Conservation (phyloP, 2,888 invertebrate species). For the Aleiodes leptofemur region DNA sequence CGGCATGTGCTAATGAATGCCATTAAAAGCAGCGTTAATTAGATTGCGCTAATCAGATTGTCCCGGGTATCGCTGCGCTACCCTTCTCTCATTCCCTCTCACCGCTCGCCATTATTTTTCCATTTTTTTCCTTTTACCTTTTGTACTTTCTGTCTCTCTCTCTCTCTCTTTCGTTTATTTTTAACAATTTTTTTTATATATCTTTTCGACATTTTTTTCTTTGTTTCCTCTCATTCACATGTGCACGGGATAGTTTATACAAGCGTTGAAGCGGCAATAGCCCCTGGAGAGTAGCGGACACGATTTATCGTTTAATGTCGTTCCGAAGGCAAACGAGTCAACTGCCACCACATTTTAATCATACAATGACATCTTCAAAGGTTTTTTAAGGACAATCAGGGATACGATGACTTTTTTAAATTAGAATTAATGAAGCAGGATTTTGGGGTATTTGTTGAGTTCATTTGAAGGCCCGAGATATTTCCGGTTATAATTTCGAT, state of each 20-base stretch:
- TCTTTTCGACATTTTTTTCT: slow-evolving; percentile 44
- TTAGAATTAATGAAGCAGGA: slow-evolving; percentile 12
- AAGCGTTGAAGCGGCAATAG: slow-evolving; percentile 36
- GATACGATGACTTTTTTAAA: background rate
- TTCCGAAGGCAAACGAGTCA: slow-evolving; percentile 36
- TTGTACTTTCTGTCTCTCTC: slow-evolving; percentile 22
- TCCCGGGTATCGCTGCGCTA: slow-evolving; percentile 66
- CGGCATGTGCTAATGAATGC: slow-evolving; percentile 75
- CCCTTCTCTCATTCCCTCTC: slow-evolving; percentile 47
- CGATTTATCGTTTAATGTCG: slow-evolving; percentile 40
- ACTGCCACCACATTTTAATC: slow-evolving; percentile 36
- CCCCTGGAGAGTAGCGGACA: slow-evolving; percentile 44
- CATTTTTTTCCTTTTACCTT: slow-evolving; percentile 29
- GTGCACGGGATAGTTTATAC: slow-evolving; percentile 49
- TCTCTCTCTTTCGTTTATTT: background rate
- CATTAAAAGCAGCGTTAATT: slow-evolving; percentile 76
- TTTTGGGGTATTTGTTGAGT: background rate
- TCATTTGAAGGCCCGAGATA: slow-evolving; percentile 21
- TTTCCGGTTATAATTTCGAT: background rate
- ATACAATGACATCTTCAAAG: slow-evolving; percentile 28
- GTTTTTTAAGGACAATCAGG: too few relatives aligned
- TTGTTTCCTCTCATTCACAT: slow-evolving; percentile 46
- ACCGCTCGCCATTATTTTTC: slow-evolving; percentile 45
- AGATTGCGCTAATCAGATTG: slow-evolving; percentile 75
- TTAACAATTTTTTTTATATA: slow-evolving; percentile 19